Percentiles rank a stretch among this genome's conserved stretches.
Conservation (phyloP, 2,113 vertebrate species). For the Phrynosoma platyrhinos region DNA sequence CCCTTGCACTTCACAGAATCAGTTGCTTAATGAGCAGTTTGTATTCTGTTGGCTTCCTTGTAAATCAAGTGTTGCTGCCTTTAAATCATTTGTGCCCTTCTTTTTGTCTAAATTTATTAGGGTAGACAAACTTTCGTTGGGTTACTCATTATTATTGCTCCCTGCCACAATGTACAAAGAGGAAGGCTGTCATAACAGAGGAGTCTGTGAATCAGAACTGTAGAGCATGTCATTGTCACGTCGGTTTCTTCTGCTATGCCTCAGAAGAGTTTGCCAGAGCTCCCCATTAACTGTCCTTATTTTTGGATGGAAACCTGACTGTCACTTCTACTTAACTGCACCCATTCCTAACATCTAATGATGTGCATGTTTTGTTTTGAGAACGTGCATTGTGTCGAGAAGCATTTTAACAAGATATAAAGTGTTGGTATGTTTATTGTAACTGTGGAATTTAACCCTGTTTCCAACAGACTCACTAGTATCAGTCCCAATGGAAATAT, state of each 20-base stretch:
- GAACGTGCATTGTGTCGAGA: neutral
- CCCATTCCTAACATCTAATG: slow-evolving; percentile 22
- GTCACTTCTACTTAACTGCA: slow-evolving; percentile 65
- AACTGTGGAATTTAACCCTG: slow-evolving; percentile 31
- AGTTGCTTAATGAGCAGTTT: slow-evolving; percentile 47
- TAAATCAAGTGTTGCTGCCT: slow-evolving; percentile 44
- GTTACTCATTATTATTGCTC: slow-evolving; percentile 50
- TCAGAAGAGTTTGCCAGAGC: slow-evolving; percentile 58
- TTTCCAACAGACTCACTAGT: slow-evolving; percentile 17
- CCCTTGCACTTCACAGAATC: slow-evolving; percentile 40
- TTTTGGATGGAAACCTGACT: slow-evolving; percentile 62
- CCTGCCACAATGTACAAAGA: slow-evolving; percentile 50
- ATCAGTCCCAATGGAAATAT: slow-evolving; percentile 18
- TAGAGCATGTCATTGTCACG: slow-evolving; percentile 63
- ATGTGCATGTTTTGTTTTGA: slow-evolving; percentile 60
- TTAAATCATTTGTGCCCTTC: slow-evolving; percentile 15
- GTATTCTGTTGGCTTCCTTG: slow-evolving; percentile 37
- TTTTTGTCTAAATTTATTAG: slow-evolving; percentile 50
- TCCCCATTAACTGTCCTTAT: slow-evolving; percentile 62
- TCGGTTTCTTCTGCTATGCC: slow-evolving; percentile 51
- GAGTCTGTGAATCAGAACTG: slow-evolving; percentile 54
- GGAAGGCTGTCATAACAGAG: slow-evolving; percentile 38
- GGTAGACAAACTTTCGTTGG: slow-evolving; percentile 46
- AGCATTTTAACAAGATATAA: slow-evolving; percentile 38
- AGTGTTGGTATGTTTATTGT: slow-evolving; percentile 34